Evolutionary conservation across 2,113 vertebrate species (phyloP).

Genomic region (Strix aluco): DNA sequence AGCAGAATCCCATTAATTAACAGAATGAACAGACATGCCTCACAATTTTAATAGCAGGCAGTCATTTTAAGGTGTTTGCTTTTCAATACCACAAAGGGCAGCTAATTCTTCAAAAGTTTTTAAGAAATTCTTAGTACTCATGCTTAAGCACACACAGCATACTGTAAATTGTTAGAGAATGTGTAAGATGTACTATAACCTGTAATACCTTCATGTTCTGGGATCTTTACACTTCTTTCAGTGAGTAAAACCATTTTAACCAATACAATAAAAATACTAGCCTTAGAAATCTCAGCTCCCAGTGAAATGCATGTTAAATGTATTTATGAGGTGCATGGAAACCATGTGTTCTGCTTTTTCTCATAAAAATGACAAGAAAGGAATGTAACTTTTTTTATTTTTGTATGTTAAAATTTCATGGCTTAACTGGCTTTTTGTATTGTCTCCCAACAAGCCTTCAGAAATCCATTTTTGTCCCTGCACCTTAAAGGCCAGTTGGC

Average conservation of each 20-base stretch:
- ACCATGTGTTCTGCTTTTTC: neutral
- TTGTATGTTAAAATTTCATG: slow-evolving; percentile 47
- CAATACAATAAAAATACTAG: neutral
- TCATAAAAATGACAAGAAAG: slow-evolving; percentile 25
- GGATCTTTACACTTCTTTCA: neutral
- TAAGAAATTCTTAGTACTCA: neutral
- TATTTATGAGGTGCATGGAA: neutral
- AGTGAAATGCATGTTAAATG: slow-evolving; percentile 14
- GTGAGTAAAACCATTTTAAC: slow-evolving; percentile 25
- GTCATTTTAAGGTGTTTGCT: neutral
- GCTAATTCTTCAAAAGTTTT: neutral
- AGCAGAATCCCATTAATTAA: neutral
- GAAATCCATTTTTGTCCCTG: slow-evolving; percentile 73
- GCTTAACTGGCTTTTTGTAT: slow-evolving; percentile 29
- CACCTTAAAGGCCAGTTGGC: slow-evolving; percentile 64
- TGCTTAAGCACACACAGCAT: neutral
- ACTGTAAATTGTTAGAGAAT: neutral
- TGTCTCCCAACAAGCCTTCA: slow-evolving; percentile 62
- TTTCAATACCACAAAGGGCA: neutral
- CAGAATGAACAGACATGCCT: neutral
- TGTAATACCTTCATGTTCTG: neutral
- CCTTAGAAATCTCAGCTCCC: slow-evolving; percentile 17
- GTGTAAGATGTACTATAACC: neutral
- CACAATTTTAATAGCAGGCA: neutral
- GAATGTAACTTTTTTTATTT: neutral